These are phyloP conservation scores for Dryas iulia DNA, from an alignment of 1,140 invertebrate genomes.

Conservation along the genomic window DNA sequence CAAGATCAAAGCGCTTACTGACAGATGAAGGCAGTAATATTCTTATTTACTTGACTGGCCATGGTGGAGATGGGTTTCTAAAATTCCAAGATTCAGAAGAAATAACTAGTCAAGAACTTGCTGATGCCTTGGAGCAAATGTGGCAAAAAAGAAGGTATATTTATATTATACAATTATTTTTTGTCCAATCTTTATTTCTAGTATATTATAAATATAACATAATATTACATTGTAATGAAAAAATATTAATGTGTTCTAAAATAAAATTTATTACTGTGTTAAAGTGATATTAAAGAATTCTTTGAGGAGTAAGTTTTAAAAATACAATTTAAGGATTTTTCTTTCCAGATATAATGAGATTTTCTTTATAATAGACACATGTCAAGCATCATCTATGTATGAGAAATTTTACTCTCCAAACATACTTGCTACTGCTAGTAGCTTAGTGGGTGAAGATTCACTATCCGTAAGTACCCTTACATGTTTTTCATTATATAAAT, in stretches of 20 bases:
- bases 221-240: background rate
- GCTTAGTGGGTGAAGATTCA: slow-evolving; percentile 98
- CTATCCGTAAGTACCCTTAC: slow-evolving; percentile 87
- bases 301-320: no score
- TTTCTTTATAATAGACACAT: slow-evolving; percentile 99
- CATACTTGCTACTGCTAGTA: slow-evolving; percentile 97
- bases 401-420: slow-evolving; percentile 99
- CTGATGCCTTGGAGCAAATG: slow-evolving; percentile 99
- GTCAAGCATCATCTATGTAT: slow-evolving; percentile 99
- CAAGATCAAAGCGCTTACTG: slow-evolving; percentile 95
- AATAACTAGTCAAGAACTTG: slow-evolving; percentile 98
- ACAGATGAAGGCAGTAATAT: slow-evolving; percentile 99
- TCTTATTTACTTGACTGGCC: slow-evolving; percentile 97
- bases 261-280: no score
- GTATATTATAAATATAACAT: background rate
- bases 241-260: no score
- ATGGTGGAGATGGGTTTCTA: slow-evolving; percentile 99
- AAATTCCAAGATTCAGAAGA: slow-evolving; percentile 99
- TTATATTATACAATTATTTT: background rate
- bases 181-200: no score
- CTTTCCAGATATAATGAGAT: slow-evolving; percentile 96
- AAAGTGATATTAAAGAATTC: no score
- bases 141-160: slow-evolving; percentile 95
- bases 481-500: background rate
- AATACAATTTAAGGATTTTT: no score